Conservation (phyloP, 2,113 vertebrate species). For the Anarrhichthys ocellatus region DNA sequence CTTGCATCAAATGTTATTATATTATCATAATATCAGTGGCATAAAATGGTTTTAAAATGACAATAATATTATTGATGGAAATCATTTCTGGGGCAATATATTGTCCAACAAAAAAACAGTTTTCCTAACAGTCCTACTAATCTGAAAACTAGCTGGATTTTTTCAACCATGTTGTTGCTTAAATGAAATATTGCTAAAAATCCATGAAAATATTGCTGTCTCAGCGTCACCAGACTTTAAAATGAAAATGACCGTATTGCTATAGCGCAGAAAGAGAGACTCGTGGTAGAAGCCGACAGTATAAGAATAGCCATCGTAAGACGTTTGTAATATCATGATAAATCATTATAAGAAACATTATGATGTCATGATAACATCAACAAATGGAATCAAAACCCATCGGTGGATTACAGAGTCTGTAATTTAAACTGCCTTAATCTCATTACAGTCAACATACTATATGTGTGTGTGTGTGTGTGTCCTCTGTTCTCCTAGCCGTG, state of each 20-base stretch:
- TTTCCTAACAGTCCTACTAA: no score
- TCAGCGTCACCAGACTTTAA: neutral
- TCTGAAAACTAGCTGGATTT: neutral
- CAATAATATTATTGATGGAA: no score
- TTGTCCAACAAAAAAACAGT: no score
- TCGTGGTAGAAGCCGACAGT: neutral
- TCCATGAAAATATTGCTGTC: neutral
- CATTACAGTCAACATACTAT: constrained; percentile 6
- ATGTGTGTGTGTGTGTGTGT: constrained; percentile 1
- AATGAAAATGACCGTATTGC: neutral
- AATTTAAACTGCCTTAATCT: neutral
- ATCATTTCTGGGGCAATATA: no score
- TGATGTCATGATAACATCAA: neutral
- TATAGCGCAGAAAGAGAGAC: neutral
- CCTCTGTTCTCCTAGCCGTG: constrained; percentile 38
- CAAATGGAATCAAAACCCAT: neutral
- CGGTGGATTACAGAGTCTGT: neutral
- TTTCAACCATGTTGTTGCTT: neutral
- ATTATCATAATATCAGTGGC: no score
- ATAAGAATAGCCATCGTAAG: neutral
- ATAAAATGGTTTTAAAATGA: no score
- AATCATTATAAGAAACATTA: neutral
- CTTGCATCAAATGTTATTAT: no score
- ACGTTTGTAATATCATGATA: neutral
- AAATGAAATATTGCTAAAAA: neutral